phyloP scores from a whole-genome alignment of 2,888 invertebrate genomes.

The Drosophila kuntzei region DNA sequence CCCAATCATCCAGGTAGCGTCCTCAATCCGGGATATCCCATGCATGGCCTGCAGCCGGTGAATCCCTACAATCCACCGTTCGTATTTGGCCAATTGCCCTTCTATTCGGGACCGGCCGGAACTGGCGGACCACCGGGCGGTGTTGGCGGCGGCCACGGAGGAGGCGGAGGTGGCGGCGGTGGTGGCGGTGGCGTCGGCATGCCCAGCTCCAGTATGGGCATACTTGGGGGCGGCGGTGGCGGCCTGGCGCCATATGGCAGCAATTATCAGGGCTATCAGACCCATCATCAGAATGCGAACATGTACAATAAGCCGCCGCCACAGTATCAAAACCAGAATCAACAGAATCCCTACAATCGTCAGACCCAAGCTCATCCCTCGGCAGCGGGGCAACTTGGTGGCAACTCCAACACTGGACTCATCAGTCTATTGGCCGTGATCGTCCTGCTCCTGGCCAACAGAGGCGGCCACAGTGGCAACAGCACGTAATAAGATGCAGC shows the following conservation, averaged over 20 bases:
- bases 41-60: constrained; percentile 83
- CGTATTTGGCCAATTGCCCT: constrained; percentile 85
- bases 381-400: constrained; percentile 36
- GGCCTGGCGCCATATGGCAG: constrained; percentile 82
- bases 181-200: constrained; percentile 77
- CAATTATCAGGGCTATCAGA: constrained; percentile 80
- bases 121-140: constrained; percentile 85
- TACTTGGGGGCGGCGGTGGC: constrained; percentile 77
- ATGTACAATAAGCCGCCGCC: constrained; percentile 85
- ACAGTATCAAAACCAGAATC: constrained; percentile 84
- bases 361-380: constrained; percentile 84
- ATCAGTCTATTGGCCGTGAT: constrained; percentile 16
- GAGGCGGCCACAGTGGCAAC: constrained; percentile 14
- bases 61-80: constrained; percentile 85
- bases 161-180: constrained; percentile 74
- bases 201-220: constrained; percentile 82
- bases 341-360: constrained; percentile 84
- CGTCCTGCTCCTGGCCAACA: constrained; percentile 25
- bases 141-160: constrained; percentile 68
- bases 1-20: constrained; percentile 85
- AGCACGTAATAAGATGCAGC: constrained; percentile 57
- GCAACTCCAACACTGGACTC: constrained; percentile 8
- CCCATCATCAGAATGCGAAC: constrained; percentile 82
- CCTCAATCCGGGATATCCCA: constrained; percentile 84
- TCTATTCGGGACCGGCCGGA: constrained; percentile 81